Evolutionary conservation across 2,888 invertebrate species (phyloP), one percentile per base, ranked within the genome.

Genomic region (Mylabris sibirica): DNA sequence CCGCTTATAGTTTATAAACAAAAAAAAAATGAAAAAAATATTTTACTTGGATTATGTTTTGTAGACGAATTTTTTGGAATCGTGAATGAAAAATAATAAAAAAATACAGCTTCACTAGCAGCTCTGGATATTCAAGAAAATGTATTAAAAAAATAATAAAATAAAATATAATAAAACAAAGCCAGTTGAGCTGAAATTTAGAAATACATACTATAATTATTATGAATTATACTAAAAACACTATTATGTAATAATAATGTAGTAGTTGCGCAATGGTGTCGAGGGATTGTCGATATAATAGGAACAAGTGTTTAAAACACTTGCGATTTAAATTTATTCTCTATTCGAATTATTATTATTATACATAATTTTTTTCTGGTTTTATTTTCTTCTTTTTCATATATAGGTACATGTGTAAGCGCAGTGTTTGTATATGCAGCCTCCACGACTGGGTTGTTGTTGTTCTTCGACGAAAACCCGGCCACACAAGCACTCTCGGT

Each of bases 221-320:
- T 78, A 30, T 30, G 81, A 78, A 81, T 81, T 78, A 77, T 81
- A 81, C 71, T 74, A 75, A 35, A 78, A 81, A 81, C 79, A 79
- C 77, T 81, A 30, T 30, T 30, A 77, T 76, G 74, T 79, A 53
- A 79, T 79, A 53, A 79, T 80, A 82, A 79, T 80, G 81, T 82
- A 82, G 82, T 82, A 82, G 82, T 81, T 82, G 81, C 81, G 82
- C 82, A 82, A 78, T 81, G 81, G 83, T 82, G 76, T 79, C 76
- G 80, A 83, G 84, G 84, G 83, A 82, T 84, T 81, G 83, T 83
- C 83, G 82, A 83, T n/a, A n/a, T n/a, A n/a, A n/a, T 83, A 84
- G 83, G 82, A 82, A 82, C 79, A 73, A 82, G 81, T 83, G 78
- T 80, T 80, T 79, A 17, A 3, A 41, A 30, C 3, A 82, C 81